Percentiles rank a stretch among this genome's conserved stretches.
Evolutionary conservation across 2,888 invertebrate species (phyloP).

Genomic region (Eubasilissa splendida): DNA sequence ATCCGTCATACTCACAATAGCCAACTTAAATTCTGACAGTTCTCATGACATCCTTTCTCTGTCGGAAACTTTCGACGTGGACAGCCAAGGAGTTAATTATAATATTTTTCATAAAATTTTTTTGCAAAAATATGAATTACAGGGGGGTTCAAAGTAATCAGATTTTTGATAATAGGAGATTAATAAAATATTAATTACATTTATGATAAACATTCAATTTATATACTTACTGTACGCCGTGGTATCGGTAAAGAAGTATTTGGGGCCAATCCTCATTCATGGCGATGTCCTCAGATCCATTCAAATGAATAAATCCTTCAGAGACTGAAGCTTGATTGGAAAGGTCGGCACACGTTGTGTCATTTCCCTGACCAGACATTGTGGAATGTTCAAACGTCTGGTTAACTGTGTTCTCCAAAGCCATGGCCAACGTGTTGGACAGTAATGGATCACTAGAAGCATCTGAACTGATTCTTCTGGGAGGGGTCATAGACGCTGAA

Average conservation of each 20-base stretch:
- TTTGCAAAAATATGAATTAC: too few species aligned
- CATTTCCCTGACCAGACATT: not conserved
- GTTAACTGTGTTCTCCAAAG: slow-evolving; percentile 39
- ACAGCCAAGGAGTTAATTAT: too few species aligned
- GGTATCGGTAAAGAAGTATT: slow-evolving; percentile 75
- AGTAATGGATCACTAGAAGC: slow-evolving; percentile 20
- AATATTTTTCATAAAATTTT: not conserved
- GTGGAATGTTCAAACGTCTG: slow-evolving; percentile 23
- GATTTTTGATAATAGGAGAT: too few species aligned
- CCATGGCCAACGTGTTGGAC: slow-evolving; percentile 39
- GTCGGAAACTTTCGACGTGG: too few species aligned
- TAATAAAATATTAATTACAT: too few species aligned
- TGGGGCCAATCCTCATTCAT: slow-evolving; percentile 74
- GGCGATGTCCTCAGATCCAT: slow-evolving; percentile 65
- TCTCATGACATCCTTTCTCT: too few species aligned
- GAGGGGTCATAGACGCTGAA: slow-evolving; percentile 41
- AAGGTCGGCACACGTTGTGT: not conserved
- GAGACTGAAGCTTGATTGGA: not conserved
- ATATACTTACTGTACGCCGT: slow-evolving; percentile 81
- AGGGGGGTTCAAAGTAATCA: too few species aligned
- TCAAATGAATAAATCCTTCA: slow-evolving; percentile 34
- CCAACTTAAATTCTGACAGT: too few species aligned
- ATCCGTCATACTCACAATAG: too few species aligned
- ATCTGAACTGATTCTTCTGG: slow-evolving; percentile 44
- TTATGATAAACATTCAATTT: not conserved